These are phyloP conservation scores for Ophiodon elongatus DNA, from an alignment of 2,113 vertebrate genomes.

Conservation along the genomic window DNA sequence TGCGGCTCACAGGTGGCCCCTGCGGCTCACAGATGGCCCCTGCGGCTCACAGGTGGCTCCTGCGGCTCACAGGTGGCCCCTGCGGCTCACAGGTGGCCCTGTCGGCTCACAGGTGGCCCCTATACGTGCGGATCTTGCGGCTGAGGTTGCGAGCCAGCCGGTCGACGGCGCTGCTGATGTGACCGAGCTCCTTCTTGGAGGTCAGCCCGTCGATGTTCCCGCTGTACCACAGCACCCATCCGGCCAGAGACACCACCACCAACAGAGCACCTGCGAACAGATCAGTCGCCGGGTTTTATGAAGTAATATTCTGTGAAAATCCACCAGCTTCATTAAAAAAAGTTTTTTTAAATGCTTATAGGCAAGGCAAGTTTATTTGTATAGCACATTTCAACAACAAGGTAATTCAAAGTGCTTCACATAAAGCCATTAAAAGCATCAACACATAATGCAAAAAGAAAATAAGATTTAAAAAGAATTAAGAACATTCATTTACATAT, in stretches of 20 bases:
- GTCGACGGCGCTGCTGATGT: conserved; percentile 82
- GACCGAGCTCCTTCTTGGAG: conserved; percentile 74
- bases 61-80: conserved; percentile 52
- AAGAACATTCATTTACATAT: too few relatives aligned
- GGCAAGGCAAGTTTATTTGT: too few relatives aligned
- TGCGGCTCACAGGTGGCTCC: conserved; percentile 52
- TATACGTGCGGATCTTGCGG: conserved; percentile 77
- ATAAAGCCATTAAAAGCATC: too few relatives aligned
- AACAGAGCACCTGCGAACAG: conserved; percentile 84
- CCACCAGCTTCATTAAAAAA: too few relatives aligned
- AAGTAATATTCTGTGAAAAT: background rate
- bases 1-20: conserved; percentile 52
- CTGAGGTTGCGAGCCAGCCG: conserved; percentile 83
- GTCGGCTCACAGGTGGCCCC: conserved; percentile 42
- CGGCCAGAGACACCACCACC: conserved; percentile 88
- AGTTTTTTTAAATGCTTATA: too few relatives aligned
- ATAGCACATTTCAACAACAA: too few relatives aligned
- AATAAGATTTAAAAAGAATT: too few relatives aligned
- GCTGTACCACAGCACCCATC: conserved; percentile 94
- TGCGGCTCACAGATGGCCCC: too few relatives aligned
- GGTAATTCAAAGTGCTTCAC: too few relatives aligned
- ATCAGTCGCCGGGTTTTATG: background rate
- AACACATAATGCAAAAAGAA: too few relatives aligned
- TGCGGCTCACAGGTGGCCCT: conserved; percentile 45
- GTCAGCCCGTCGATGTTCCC: conserved; percentile 90